Percentiles rank a stretch among this genome's conserved stretches.
These are phyloP conservation scores for Nyctibius bracteatus DNA, from an alignment of 2,113 vertebrate species.

Conservation along the genomic window DNA sequence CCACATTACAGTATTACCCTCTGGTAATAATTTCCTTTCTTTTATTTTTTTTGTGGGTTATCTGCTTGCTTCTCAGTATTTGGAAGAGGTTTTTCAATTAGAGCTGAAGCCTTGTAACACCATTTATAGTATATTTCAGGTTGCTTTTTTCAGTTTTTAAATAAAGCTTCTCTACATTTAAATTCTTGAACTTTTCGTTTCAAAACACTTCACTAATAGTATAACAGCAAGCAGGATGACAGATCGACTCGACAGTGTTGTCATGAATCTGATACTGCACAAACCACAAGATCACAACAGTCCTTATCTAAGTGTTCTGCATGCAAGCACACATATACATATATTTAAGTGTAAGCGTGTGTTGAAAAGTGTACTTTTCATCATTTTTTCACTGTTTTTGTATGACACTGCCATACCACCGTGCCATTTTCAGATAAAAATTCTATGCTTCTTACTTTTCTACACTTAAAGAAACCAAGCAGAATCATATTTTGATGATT, in stretches of 20 bases:
- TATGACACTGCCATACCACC: neutral
- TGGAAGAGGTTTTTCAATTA: neutral
- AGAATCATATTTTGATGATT: neutral
- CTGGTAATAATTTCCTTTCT: neutral
- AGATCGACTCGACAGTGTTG: neutral
- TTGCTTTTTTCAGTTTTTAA: neutral
- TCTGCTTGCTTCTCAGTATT: neutral
- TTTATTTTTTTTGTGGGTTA: neutral
- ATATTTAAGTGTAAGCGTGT: neutral
- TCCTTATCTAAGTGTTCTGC: neutral
- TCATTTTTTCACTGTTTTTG: neutral
- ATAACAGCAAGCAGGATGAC: neutral
- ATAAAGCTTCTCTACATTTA: neutral
- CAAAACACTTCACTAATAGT: neutral
- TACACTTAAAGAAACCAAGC: neutral
- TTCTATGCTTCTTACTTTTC: neutral
- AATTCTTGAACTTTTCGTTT: neutral
- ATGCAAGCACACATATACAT: neutral
- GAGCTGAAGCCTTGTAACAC: neutral
- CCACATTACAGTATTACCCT: neutral
- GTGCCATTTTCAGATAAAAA: neutral
- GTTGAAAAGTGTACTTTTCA: neutral
- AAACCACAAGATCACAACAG: neutral
- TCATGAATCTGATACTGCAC: neutral
- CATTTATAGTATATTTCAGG: neutral